Evolutionary conservation across 2,113 vertebrate genomes (phyloP).

Genomic region (Lethenteron camtschaticum): DNA sequence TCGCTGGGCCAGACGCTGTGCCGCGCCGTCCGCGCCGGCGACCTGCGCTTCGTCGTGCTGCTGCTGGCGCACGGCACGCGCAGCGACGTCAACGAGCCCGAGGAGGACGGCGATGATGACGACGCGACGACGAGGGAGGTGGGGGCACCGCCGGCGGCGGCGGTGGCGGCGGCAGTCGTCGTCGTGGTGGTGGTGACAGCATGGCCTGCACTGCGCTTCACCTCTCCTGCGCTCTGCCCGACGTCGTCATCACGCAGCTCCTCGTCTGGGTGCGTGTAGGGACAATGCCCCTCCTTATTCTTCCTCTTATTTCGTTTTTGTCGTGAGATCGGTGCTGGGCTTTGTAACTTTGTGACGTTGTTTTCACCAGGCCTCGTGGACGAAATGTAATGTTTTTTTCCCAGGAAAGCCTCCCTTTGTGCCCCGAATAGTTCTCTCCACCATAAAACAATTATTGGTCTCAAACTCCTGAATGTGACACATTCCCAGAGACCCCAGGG

Average conservation of each 20-base stretch:
- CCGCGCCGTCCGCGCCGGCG: conserved; percentile 53
- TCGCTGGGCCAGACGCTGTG: conserved; percentile 68
- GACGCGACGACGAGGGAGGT: too few species aligned
- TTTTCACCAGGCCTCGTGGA: too few species aligned
- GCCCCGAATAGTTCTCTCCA: too few species aligned
- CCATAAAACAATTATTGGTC: too few species aligned
- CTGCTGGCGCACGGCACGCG: conserved; percentile 63
- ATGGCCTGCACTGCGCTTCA: conserved; percentile 52
- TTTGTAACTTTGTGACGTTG: too few species aligned
- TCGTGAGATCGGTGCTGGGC: not conserved
- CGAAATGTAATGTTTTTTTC: too few species aligned
- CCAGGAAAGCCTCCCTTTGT: too few species aligned
- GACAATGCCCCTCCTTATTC: too few species aligned
- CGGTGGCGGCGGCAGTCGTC: too few species aligned
- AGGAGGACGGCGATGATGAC: conserved; percentile 50
- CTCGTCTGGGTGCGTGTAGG: conserved; percentile 57
- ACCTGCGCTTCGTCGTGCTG: conserved; percentile 51
- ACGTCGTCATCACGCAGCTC: conserved; percentile 63
- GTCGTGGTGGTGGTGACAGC: conserved; percentile 9
- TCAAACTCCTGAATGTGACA: too few species aligned
- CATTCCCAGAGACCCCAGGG: too few species aligned
- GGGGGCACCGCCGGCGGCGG: too few species aligned
- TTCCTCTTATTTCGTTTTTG: conserved; percentile 7
- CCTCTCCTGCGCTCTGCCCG: conserved; percentile 61
- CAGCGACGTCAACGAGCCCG: conserved; percentile 80